Conservation (phyloP, 2,113 vertebrate genomes). For the Microtus montanus region DNA sequence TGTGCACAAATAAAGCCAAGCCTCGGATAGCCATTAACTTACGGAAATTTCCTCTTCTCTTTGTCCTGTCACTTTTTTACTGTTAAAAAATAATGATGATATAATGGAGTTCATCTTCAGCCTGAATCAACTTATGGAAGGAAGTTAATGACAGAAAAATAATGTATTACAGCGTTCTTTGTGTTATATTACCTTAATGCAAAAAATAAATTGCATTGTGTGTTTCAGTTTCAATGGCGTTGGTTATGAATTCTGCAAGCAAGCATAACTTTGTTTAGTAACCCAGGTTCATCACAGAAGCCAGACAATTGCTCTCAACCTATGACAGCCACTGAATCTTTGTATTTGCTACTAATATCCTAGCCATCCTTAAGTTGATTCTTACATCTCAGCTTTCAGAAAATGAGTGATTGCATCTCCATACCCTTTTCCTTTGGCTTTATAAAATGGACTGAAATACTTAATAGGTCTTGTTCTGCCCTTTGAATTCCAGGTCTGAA, state of each 20-base stretch:
- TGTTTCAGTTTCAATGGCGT: slow-evolving; percentile 63
- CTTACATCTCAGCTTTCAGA: slow-evolving; percentile 73
- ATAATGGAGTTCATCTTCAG: slow-evolving; percentile 62
- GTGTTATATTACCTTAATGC: slow-evolving; percentile 60
- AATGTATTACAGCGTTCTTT: slow-evolving; percentile 60
- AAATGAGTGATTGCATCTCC: slow-evolving; percentile 73
- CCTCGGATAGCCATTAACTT: slow-evolving; percentile 51
- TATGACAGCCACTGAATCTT: slow-evolving; percentile 66
- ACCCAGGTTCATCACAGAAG: slow-evolving; percentile 39
- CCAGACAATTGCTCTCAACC: slow-evolving; percentile 72
- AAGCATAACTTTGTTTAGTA: slow-evolving; percentile 71
- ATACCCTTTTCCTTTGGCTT: slow-evolving; percentile 65
- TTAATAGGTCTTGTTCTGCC: slow-evolving; percentile 76
- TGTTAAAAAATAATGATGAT: slow-evolving; percentile 50
- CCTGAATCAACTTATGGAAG: slow-evolving; percentile 52
- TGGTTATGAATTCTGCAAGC: slow-evolving; percentile 73
- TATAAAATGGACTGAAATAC: slow-evolving; percentile 67
- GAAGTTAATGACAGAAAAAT: slow-evolving; percentile 73
- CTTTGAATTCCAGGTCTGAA: slow-evolving; percentile 75
- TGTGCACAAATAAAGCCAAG: slow-evolving; percentile 51
- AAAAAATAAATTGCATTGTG: slow-evolving; percentile 72
- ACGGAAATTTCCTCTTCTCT: slow-evolving; percentile 56
- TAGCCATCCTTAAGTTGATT: slow-evolving; percentile 64
- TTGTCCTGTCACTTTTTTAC: slow-evolving; percentile 53
- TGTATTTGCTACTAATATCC: slow-evolving; percentile 52